These are phyloP conservation scores for Leptopilina clavipes DNA, from an alignment of 1,140 invertebrate genomes.

Conservation along the genomic window DNA sequence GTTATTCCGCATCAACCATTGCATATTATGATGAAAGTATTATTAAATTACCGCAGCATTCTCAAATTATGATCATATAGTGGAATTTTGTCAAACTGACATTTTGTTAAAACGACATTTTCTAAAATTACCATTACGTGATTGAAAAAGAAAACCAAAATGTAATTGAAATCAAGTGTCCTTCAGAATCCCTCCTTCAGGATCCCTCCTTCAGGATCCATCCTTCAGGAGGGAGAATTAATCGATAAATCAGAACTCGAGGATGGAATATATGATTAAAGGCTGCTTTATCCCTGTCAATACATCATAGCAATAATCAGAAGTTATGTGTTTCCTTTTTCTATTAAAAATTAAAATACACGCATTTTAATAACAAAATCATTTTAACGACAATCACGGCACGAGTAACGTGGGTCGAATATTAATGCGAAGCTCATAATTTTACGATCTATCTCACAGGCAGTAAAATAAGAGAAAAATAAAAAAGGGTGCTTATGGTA, in stretches of 20 bases:
- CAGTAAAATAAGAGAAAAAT: constrained; percentile 7
- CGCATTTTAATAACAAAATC: constrained; percentile 12
- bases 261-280: constrained; percentile 11
- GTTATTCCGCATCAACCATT: not conserved
- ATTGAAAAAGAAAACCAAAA: too few species aligned
- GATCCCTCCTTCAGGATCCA: too few species aligned
- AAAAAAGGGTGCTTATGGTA: not conserved
- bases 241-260: not conserved
- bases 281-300: not conserved
- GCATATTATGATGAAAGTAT: too few species aligned
- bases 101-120: too few species aligned
- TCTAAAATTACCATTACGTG: too few species aligned
- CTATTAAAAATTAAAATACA: not conserved
- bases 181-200: too few species aligned
- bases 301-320: not conserved
- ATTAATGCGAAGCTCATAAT: constrained; percentile 7
- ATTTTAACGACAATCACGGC: constrained; percentile 19
- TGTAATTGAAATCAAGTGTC: too few species aligned
- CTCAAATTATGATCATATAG: too few species aligned
- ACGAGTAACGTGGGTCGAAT: constrained; percentile 9
- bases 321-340: not conserved
- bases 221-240: not conserved
- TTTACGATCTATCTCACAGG: constrained; percentile 15
- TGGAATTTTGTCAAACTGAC: too few species aligned
- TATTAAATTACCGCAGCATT: too few species aligned